Percentiles rank a stretch among this genome's conserved stretches.
These are phyloP conservation scores for Matsumyia berberina DNA, from an alignment of 2,888 invertebrate genomes.

Conservation along the genomic window DNA sequence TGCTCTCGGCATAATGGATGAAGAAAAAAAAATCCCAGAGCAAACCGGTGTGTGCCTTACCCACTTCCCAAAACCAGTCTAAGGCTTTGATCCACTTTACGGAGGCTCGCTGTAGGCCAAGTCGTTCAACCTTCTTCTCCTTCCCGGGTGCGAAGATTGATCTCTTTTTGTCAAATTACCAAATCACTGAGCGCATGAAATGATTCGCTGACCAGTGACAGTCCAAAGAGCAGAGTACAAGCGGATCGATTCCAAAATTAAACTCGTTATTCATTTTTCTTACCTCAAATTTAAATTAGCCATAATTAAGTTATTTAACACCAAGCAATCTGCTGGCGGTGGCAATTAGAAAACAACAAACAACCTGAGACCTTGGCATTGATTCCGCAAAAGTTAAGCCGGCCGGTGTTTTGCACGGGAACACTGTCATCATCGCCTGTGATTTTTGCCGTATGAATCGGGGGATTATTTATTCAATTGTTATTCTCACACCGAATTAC, in stretches of 20 bases:
- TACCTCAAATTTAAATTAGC: constrained; percentile 25
- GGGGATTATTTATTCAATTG: constrained; percentile 14
- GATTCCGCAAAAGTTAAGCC: neutral
- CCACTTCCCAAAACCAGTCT: neutral
- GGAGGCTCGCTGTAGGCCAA: constrained; percentile 17
- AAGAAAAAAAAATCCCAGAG: neutral
- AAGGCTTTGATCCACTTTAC: neutral
- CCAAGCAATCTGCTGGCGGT: neutral
- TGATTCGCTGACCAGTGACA: neutral
- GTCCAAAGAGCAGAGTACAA: neutral
- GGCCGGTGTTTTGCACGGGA: neutral
- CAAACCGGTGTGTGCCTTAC: neutral
- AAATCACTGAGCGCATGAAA: neutral
- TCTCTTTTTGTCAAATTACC: neutral
- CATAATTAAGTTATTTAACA: constrained; percentile 11
- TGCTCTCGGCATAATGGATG: neutral
- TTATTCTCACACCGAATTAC: constrained; percentile 16
- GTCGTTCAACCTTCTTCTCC: constrained; percentile 12
- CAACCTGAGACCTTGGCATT: constrained; percentile 23
- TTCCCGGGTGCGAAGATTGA: constrained; percentile 6
- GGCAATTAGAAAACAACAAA: constrained; percentile 8
- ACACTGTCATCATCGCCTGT: neutral
- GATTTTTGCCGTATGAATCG: neutral
- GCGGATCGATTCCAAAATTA: neutral
- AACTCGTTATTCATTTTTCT: constrained; percentile 14